Evolutionary conservation across 2,888 invertebrate genomes (phyloP).

Genomic region (Nomada goodeniana): DNA sequence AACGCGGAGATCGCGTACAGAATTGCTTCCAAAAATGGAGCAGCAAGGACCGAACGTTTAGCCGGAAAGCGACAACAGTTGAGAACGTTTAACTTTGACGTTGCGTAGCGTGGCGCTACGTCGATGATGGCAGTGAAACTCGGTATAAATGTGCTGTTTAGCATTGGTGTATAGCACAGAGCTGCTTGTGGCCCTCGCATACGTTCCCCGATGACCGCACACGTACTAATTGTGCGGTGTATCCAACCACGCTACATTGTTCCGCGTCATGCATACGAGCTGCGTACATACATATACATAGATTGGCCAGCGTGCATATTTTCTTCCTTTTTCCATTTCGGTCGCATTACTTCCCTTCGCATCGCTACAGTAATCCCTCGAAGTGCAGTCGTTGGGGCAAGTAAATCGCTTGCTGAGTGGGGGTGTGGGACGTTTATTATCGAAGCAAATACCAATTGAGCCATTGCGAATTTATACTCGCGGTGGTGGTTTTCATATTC

Average conservation of each 20-base stretch:
- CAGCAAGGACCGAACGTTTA: too few species aligned
- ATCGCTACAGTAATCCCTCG: too few species aligned
- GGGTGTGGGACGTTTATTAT: too few species aligned
- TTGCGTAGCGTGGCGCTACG: constrained; percentile 8
- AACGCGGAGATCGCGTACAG: not conserved
- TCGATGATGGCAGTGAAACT: constrained; percentile 44
- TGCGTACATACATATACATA: constrained; percentile 57
- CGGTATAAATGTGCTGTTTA: constrained; percentile 1
- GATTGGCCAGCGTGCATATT: not conserved
- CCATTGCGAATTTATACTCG: too few species aligned
- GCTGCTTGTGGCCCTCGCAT: constrained; percentile 43
- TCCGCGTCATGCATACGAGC: constrained; percentile 64
- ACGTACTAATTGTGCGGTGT: constrained; percentile 76
- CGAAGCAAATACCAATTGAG: too few species aligned
- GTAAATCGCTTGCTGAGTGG: too few species aligned
- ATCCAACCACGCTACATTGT: constrained; percentile 73
- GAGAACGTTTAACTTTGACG: not conserved
- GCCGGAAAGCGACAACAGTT: not conserved
- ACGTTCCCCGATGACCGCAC: constrained; percentile 65
- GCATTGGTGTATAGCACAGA: constrained; percentile 5
- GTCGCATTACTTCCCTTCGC: not conserved
- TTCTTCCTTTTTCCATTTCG: not conserved
- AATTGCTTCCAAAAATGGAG: not conserved
- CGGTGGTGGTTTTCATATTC: too few species aligned
- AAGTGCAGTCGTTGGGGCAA: too few species aligned